Conservation (phyloP, 2,797 vertebrate genomes). For the Phylloscopus collybita region DNA sequence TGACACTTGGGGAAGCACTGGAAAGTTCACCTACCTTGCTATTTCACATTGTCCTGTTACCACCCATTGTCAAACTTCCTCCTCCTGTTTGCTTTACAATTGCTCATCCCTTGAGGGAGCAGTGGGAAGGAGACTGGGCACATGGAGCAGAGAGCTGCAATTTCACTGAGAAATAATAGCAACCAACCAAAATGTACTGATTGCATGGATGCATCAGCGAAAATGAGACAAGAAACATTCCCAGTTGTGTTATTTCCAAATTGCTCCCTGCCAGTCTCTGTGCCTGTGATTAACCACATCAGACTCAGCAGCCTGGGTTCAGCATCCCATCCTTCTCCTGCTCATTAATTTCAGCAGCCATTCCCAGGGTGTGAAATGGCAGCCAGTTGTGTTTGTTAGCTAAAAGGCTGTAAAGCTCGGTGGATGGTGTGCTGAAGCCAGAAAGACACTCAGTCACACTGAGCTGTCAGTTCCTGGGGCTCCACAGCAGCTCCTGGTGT, state of each 20-base stretch:
- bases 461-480: not conserved
- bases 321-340: not conserved
- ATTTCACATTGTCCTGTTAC: constrained; percentile 14
- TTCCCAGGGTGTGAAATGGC: not conserved
- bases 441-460: not conserved
- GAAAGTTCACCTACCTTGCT: constrained; percentile 1
- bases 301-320: not conserved
- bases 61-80: constrained; percentile 5
- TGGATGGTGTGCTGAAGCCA: not conserved
- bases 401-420: not conserved
- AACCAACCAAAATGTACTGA: constrained; percentile 6
- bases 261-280: constrained; percentile 46
- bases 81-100: constrained; percentile 23
- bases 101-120: constrained; percentile 2
- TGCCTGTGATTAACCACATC: not conserved
- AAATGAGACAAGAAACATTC: constrained; percentile 45
- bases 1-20: not conserved
- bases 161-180: constrained; percentile 31
- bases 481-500: not conserved
- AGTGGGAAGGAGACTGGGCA: not conserved
- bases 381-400: not conserved
- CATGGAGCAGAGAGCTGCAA: not conserved
- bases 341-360: not conserved
- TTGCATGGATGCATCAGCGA: not conserved
- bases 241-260: constrained; percentile 36